phyloP scores from a whole-genome alignment of 2,797 vertebrate genomes.

The Vireo griseus region DNA sequence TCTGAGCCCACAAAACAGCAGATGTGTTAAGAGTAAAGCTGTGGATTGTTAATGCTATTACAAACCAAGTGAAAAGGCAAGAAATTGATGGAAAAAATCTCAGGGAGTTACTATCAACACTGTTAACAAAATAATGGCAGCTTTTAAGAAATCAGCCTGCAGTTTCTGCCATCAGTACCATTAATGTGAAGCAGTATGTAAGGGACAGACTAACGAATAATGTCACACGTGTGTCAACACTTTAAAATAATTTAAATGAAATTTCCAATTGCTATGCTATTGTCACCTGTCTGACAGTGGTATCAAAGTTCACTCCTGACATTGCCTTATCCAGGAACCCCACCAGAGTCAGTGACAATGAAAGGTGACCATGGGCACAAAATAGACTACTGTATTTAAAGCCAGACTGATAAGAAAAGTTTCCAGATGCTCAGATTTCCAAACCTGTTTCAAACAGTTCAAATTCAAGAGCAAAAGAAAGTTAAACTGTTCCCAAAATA shows the following conservation, averaged over 20 bases:
- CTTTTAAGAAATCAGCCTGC: background rate
- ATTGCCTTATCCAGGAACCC: background rate
- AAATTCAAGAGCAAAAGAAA: background rate
- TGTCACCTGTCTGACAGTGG: background rate
- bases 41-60: background rate
- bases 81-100: background rate
- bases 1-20: background rate
- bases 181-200: fast-evolving
- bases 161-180: background rate
- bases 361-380: background rate
- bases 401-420: background rate
- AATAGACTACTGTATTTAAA: background rate
- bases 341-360: background rate
- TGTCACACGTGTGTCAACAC: background rate
- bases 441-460: background rate
- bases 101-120: background rate
- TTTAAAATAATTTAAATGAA: background rate
- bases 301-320: background rate
- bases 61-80: background rate
- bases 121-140: background rate
- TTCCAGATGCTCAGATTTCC: background rate
- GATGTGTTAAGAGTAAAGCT: background rate
- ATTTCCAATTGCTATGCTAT: background rate
- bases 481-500: background rate
- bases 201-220: background rate